Evolutionary conservation across 2,888 invertebrate species (phyloP).

Genomic region (Drosophila mayaguana): DNA sequence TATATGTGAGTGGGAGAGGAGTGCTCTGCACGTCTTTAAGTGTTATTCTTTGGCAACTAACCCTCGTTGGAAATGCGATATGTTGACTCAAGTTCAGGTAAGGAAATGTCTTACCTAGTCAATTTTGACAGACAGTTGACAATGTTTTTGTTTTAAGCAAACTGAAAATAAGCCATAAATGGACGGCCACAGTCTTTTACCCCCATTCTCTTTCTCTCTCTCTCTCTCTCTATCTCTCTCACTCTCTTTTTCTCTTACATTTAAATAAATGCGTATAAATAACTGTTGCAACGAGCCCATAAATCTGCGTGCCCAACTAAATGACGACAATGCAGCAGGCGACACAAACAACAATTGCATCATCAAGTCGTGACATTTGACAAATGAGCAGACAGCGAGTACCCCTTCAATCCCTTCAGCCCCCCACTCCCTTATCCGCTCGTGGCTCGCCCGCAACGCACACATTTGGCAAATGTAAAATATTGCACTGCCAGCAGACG

Average conservation of each 20-base stretch:
- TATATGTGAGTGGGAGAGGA: neutral
- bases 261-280: slow-evolving; percentile 50
- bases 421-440: neutral
- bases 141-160: slow-evolving; percentile 68
- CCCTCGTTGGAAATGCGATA: slow-evolving; percentile 74
- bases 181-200: neutral
- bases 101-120: slow-evolving; percentile 8
- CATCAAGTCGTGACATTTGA: slow-evolving; percentile 82
- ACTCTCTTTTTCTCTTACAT: slow-evolving; percentile 4
- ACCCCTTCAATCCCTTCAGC: neutral
- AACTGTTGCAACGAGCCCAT: slow-evolving; percentile 59
- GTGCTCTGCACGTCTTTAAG: slow-evolving; percentile 56
- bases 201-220: neutral
- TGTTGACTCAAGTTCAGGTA: slow-evolving; percentile 53
- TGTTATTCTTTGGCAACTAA: slow-evolving; percentile 70
- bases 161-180: slow-evolving; percentile 69
- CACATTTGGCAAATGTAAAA: slow-evolving; percentile 71
- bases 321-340: slow-evolving; percentile 61
- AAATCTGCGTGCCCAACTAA: slow-evolving; percentile 75
- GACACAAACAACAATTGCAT: slow-evolving; percentile 72
- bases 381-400: slow-evolving; percentile 66
- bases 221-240: neutral
- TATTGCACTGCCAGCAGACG: slow-evolving; percentile 66
- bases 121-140: slow-evolving; percentile 69
- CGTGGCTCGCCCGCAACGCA: neutral